phyloP scores from a whole-genome alignment of 2,113 vertebrate genomes.

The Myrmecophaga tridactyla region DNA sequence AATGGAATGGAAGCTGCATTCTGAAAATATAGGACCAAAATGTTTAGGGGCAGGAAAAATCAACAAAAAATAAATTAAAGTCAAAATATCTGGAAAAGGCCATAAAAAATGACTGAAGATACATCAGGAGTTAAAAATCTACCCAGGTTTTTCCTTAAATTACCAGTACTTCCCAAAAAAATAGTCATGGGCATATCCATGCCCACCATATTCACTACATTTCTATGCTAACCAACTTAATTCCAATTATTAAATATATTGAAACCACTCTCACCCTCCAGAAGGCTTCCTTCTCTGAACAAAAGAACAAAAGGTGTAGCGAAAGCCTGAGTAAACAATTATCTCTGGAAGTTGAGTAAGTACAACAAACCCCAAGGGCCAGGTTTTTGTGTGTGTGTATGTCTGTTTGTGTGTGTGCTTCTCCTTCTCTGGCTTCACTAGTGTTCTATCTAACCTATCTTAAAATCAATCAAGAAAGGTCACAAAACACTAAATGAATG shows the following conservation, averaged over 20 bases:
- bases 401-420: too few relatives aligned
- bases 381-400: too few relatives aligned
- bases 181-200: not conserved
- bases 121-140: not conserved
- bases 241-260: not conserved
- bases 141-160: not conserved
- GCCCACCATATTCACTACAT: not conserved
- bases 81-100: not conserved
- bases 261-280: not conserved
- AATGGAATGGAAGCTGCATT: not conserved
- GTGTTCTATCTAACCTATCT: not conserved
- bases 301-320: not conserved
- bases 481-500: not conserved
- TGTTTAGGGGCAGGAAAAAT: not conserved
- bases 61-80: slow-evolving; percentile 38
- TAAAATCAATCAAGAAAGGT: not conserved
- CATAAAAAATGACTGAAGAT: not conserved
- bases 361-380: not conserved
- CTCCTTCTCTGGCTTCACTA: not conserved
- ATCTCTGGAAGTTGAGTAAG: slow-evolving; percentile 9
- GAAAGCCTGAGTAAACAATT: not conserved
- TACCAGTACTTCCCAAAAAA: not conserved
- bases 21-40: not conserved
- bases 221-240: not conserved
- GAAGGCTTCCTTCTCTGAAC: not conserved